Percentiles rank a stretch among this genome's conserved stretches.
These are phyloP conservation scores for Drosophila macrothrix DNA, from an alignment of 2,888 invertebrate genomes.

Conservation along the genomic window DNA sequence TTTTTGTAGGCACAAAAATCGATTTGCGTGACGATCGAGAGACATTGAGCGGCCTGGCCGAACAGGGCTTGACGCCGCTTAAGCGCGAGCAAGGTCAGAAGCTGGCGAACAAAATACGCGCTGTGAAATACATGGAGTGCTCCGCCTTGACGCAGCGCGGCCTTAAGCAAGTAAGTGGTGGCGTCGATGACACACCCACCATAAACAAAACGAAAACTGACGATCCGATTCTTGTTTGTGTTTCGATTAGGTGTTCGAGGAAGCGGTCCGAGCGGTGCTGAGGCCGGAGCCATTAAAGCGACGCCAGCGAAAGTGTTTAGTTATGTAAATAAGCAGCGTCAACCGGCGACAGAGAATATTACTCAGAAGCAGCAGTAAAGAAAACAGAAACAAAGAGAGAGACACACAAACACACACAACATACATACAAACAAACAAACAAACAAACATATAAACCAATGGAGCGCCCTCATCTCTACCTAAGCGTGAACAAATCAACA, in stretches of 20 bases:
- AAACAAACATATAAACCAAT: conserved; percentile 26
- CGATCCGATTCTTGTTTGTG: conserved; percentile 24
- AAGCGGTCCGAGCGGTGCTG: conserved; percentile 98
- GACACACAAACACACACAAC: conserved; percentile 20
- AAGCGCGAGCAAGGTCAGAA: conserved; percentile 99
- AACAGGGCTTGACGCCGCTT: conserved; percentile 97
- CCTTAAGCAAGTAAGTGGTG: conserved; percentile 90
- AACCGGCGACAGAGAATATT: conserved; percentile 35
- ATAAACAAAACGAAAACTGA: not conserved
- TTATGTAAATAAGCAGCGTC: conserved; percentile 87
- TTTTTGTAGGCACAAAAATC: conserved; percentile 95
- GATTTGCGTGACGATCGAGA: conserved; percentile 99
- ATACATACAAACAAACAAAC: conserved; percentile 1
- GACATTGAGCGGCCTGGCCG: conserved; percentile 94
- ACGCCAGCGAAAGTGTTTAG: conserved; percentile 95
- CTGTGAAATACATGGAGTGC: conserved; percentile 99
- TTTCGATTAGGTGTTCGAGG: conserved; percentile 95
- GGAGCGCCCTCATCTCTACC: conserved; percentile 55
- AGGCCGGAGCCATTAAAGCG: conserved; percentile 98
- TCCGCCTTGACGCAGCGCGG: conserved; percentile 99
- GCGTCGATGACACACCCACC: conserved; percentile 24
- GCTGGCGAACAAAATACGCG: conserved; percentile 98
- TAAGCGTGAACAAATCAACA: conserved; percentile 61
- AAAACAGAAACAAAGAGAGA: conserved; percentile 19
- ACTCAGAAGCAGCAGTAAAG: conserved; percentile 41